Evolutionary conservation across 2,797 vertebrate species (phyloP), one percentile per base, ranked within the genome.

Genomic region (Sebastes glaucus): DNA sequence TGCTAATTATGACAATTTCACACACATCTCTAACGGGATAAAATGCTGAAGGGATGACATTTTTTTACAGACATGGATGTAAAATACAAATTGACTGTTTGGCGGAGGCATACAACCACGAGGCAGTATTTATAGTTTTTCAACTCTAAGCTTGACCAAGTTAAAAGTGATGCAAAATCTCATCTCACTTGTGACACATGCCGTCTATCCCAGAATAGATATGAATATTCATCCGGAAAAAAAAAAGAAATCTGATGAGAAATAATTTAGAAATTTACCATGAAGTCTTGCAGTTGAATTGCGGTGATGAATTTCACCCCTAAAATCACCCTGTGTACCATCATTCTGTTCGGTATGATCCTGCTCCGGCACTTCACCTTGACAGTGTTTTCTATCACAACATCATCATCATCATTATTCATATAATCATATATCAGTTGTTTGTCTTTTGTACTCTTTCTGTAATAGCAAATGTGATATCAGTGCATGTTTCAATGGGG

Each of bases 141-240:
- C 14, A 20, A 62, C 49, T 52, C 10, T 42, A 20, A 62, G 4
- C 27, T 68, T 5, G 61, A 63, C 25, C 25, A 38, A 66, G 27
- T 62, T 32, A 55, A 33, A 76, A 72, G 25, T 66, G 4, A 42
- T 52, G 22, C 22, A 72, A 80, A 79, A 64, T 68, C 33, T 35
- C 5, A 74, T 62, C 25, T 16, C 1, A 5, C 62, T 57, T 11
- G 11, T 32, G 71, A 78, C 13, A 18, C 46, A 61, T 70, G 22
- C 76, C 53, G 20, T 71, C 38, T 27, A 42, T 65, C 67, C 68
- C 18, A 62, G 22, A 71, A 63, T 64, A 84, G 55, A 76, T 59
- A 72, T 59, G 27, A 76, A 60, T 35, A 35, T 5, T 74, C 20
- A 53, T 46, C 38, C n/a, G 0, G 13, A 62, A 67, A 38, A 69